These are phyloP conservation scores for Limnephilus marmoratus DNA, from an alignment of 2,888 invertebrate species.

Conservation along the genomic window DNA sequence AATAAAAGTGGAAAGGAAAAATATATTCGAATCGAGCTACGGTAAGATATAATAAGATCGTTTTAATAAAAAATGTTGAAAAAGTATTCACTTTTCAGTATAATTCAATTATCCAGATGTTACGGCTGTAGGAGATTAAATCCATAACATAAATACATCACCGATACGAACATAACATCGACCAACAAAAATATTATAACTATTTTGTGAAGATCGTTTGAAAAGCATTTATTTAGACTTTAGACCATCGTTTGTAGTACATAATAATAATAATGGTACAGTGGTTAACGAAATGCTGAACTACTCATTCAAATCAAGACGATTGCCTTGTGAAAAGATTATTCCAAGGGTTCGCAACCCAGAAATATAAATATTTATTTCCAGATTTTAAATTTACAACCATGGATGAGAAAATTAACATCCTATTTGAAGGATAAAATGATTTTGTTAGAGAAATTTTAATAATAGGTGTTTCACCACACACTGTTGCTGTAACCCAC, in stretches of 20 bases:
- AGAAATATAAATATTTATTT: too few species aligned
- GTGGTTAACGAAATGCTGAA: not conserved
- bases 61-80: not conserved
- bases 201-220: not conserved
- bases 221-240: not conserved
- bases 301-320: not conserved
- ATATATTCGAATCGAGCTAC: not conserved
- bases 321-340: not conserved
- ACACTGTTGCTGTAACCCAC: too few species aligned
- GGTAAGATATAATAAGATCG: not conserved
- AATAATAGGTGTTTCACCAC: too few species aligned
- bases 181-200: not conserved
- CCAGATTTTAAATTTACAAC: too few species aligned
- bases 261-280: not conserved
- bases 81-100: not conserved
- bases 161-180: not conserved
- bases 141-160: not conserved
- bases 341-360: too few species aligned
- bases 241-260: not conserved
- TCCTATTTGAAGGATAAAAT: too few species aligned
- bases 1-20: not conserved
- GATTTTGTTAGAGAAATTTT: too few species aligned
- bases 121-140: not conserved
- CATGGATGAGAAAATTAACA: too few species aligned
- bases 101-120: not conserved